These are phyloP conservation scores for Noctuana brunneofusca DNA, from an alignment of 2,888 invertebrate genomes.

Conservation along the genomic window DNA sequence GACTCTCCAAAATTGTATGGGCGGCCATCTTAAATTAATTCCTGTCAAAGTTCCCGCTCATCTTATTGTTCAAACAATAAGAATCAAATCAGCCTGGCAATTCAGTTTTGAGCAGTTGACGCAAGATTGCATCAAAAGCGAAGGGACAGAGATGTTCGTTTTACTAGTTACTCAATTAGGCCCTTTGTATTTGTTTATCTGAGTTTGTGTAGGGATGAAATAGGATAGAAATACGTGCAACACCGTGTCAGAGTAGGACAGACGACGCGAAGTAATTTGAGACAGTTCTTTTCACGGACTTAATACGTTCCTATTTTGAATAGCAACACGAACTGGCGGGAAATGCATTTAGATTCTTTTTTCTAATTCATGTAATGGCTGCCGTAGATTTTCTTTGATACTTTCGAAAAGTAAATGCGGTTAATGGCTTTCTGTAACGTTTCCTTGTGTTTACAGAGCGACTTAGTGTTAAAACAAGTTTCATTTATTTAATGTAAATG, in stretches of 20 bases:
- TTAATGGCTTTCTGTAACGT: constrained; percentile 42
- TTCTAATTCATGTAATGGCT: constrained; percentile 75
- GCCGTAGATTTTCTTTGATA: constrained; percentile 73
- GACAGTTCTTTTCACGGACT: constrained; percentile 81
- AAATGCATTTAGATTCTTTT: constrained; percentile 76
- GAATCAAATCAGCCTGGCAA: constrained; percentile 43
- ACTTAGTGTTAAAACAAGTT: constrained; percentile 28
- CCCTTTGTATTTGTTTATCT: constrained; percentile 84
- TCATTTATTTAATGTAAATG: constrained; percentile 30
- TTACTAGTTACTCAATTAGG: constrained; percentile 84
- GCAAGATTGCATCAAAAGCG: constrained; percentile 64
- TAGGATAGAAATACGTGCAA: constrained; percentile 49
- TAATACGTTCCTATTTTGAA: constrained; percentile 82
- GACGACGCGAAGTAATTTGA: constrained; percentile 76
- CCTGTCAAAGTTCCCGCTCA: constrained; percentile 1
- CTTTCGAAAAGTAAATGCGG: constrained; percentile 57
- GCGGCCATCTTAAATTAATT: constrained; percentile 41
- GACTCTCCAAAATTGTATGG: constrained; percentile 73
- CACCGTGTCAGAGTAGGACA: constrained; percentile 49
- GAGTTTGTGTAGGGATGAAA: constrained; percentile 76
- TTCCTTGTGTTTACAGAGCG: constrained; percentile 32
- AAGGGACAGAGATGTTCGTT: constrained; percentile 78
- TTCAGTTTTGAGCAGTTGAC: constrained; percentile 36
- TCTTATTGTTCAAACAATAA: constrained; percentile 41
- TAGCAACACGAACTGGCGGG: constrained; percentile 79